Conservation (phyloP, 2,888 invertebrate genomes). For the Philereme vetulata region DNA sequence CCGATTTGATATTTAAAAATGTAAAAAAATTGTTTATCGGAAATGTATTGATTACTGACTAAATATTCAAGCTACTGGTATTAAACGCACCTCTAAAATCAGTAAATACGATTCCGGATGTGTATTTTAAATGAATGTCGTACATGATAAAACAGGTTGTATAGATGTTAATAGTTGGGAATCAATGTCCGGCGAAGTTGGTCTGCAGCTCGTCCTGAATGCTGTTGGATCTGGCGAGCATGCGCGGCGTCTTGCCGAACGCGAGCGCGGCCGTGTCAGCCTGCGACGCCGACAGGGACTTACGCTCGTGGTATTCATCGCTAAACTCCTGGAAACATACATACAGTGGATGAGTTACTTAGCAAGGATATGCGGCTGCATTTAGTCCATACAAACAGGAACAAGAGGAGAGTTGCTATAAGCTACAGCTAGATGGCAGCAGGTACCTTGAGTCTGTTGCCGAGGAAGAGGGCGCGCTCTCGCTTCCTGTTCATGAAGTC, state of each 20-base stretch:
- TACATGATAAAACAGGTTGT: background rate
- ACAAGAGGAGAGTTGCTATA: background rate
- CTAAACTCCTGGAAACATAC: constrained; percentile 86
- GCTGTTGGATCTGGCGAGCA: constrained; percentile 90
- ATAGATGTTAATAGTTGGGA: background rate
- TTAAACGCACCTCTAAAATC: no score
- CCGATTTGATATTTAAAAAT: no score
- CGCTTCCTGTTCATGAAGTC: constrained; percentile 97
- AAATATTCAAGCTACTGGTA: no score
- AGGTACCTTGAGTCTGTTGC: constrained; percentile 88
- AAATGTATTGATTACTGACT: no score
- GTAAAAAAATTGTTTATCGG: no score
- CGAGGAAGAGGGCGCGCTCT: constrained; percentile 93
- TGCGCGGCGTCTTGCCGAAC: constrained; percentile 82
- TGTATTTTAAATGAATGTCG: no score
- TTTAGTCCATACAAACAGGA: no score
- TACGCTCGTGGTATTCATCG: constrained; percentile 90
- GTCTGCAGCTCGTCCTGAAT: constrained; percentile 91
- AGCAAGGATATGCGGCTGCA: no score
- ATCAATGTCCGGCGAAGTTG: constrained; percentile 62
- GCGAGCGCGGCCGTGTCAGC: constrained; percentile 83
- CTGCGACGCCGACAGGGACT: constrained; percentile 84
- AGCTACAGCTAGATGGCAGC: background rate
- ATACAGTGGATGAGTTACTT: background rate
- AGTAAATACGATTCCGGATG: no score